phyloP scores from a whole-genome alignment of 2,888 invertebrate genomes.

The Aspidiotus rigidus region DNA sequence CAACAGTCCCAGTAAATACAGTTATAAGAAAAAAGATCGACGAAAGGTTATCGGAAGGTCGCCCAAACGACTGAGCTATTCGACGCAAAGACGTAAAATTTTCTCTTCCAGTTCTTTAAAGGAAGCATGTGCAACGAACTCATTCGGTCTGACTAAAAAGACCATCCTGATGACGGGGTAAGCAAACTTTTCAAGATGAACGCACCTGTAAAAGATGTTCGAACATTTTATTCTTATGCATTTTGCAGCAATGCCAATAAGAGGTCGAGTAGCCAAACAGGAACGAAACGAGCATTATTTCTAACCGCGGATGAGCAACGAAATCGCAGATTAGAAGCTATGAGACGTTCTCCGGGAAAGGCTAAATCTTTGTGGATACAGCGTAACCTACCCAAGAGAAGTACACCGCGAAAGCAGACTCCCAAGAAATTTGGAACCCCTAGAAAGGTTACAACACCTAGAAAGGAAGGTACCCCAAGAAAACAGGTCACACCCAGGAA shows the following conservation, averaged over 20 bases:
- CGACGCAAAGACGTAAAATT: constrained; percentile 63
- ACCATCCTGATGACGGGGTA: constrained; percentile 20
- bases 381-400: constrained; percentile 6
- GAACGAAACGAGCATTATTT: constrained; percentile 23
- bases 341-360: constrained; percentile 16
- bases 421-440: constrained; percentile 18
- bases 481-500: neutral
- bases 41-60: constrained; percentile 44
- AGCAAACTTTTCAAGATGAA: constrained; percentile 5
- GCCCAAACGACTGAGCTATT: constrained; percentile 64
- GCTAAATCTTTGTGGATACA: constrained; percentile 18
- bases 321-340: neutral
- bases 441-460: constrained; percentile 1
- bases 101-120: constrained; percentile 58
- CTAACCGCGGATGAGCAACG: constrained; percentile 16
- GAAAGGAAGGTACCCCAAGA: constrained; percentile 1
- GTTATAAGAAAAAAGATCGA: constrained; percentile 15
- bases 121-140: neutral
- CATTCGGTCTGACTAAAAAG: neutral
- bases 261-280: neutral
- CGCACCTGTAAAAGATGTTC: constrained; percentile 16
- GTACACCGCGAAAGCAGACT: constrained; percentile 21
- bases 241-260: too few relatives aligned
- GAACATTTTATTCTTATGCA: too few relatives aligned
- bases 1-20: constrained; percentile 40